Evolutionary conservation across 2,888 invertebrate genomes (phyloP).

Genomic region (Drosophila falleni): DNA sequence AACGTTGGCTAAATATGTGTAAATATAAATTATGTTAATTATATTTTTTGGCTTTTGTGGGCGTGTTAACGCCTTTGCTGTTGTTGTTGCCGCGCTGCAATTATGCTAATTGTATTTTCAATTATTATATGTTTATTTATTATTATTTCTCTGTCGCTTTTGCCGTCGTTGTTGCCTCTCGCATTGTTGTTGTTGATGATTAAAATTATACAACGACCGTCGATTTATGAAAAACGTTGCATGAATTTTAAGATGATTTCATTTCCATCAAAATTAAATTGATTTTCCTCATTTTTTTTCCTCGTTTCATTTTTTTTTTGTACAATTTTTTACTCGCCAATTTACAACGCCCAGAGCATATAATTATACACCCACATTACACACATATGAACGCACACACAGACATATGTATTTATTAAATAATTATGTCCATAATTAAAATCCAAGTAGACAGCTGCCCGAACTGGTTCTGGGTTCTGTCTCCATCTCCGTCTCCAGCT

Average conservation of each 20-base stretch:
- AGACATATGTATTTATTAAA: conserved; percentile 63
- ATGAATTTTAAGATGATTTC: conserved; percentile 76
- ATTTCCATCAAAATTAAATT: conserved; percentile 75
- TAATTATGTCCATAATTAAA: conserved; percentile 78
- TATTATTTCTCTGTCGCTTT: conserved; percentile 62
- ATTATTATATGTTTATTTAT: conserved; percentile 80
- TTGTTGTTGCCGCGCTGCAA: conserved; percentile 51
- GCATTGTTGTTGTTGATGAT: conserved; percentile 56
- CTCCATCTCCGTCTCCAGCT: neutral
- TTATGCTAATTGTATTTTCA: conserved; percentile 81
- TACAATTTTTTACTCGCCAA: conserved; percentile 43
- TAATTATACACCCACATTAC: conserved; percentile 67
- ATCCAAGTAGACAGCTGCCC: conserved; percentile 57
- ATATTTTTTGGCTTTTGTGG: conserved; percentile 47
- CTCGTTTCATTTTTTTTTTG: conserved; percentile 25
- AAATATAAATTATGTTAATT: conserved; percentile 79
- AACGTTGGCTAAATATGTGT: conserved; percentile 69
- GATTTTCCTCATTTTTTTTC: conserved; percentile 53
- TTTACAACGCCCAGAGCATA: conserved; percentile 56
- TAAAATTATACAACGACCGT: conserved; percentile 72
- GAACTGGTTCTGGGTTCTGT: conserved; percentile 28
- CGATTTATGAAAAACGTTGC: conserved; percentile 74
- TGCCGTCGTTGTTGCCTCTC: conserved; percentile 2
- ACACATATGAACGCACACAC: conserved; percentile 1
- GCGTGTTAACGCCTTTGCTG: conserved; percentile 22